Base-by-base conservation (phyloP, 2,888 invertebrate genomes). In the Notocelia uddmanniana region DNA sequence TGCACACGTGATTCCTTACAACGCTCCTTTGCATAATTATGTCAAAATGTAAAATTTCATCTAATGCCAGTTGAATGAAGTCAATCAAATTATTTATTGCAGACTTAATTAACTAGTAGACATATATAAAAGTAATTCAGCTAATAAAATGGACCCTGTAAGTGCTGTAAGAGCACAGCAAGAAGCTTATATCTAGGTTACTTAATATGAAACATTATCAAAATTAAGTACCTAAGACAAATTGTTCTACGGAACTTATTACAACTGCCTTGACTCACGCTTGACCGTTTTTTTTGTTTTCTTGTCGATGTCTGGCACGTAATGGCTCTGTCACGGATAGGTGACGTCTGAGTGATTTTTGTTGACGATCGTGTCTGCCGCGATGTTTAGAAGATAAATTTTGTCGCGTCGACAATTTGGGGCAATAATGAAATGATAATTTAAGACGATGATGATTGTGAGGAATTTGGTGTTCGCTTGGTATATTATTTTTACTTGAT, bases 271-370 rank as follows among this genome's bases (percentile, higher is more conserved):
- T 8, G 54, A n/a, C 54, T 67, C 60, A 1, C n/a, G 55, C 62
- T 68, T 68, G 34, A 26, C 37, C 9, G 2, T 21, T 54, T 66
- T 54, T 71, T 72, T 62, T 70, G 23, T 66, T 66, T 59, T 72
- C 55, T 11, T 72, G 60, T 60, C 68, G 76, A 75, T 75, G 77
- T 74, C 26, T 72, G 62, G 62, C 31, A 19, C 75, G 76, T 81
- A 80, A 81, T 77, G 76, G 78, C 64, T 69, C 72, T 76, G 78
- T 80, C 78, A 80, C 66, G 66, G 74, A 71, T 74, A 74, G 60
- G 54, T 64, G 71, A 62, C 72, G 72, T 68, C 41, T 62, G 70
- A 73, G 69, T 73, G 68, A 69, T 67, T 63, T 71, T 50, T 71
- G 73, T 66, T 73, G 62, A 63, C 67, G 67, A 74, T 70, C 57